Evolutionary conservation across 2,797 vertebrate species (phyloP), one percentile per base, ranked within the genome.

Genomic region (Pseudochirops cupreus): DNA sequence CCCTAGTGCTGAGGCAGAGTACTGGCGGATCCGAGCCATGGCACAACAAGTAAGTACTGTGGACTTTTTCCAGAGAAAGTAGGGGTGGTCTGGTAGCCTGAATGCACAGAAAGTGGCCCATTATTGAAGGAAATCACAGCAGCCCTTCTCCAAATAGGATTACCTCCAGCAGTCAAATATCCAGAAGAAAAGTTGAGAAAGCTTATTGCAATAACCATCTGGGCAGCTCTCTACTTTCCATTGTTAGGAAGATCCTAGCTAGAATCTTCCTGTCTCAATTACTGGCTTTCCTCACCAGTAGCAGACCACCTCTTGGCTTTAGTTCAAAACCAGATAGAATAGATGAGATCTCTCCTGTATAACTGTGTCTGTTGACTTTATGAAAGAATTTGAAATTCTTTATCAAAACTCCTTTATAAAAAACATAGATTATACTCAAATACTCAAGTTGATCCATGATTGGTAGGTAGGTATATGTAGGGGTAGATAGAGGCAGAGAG

Each of bases 11-110:
- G 99, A 99, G 98, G 99, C 99, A 0, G 99, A 99, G 95, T 99
- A 99, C 98, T 99, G 99, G 99, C 99, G 99, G 98, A 99, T 99
- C 98, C 99, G 99, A 97, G 99, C 99, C 33, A 99, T 99, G 99
- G 99, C 99, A 24, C 99, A 99, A 93, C 99, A 99, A 99, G 99
- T 99, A 98, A 97, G 96, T 62, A 18, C 11, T 21, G 55, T 56
- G 91, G 33, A 21, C 18, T 56, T 39, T 52, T 56, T 55, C 91
- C 54, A 56, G 9, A 87, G 10, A 87, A 87, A 39, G 9, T 26
- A 11, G 9, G 10, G 74, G 21, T 82, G 39, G 29, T 82, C 39
- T 24, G 39, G 14, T 21, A 82, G 39, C n/a, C 74, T 26, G 11
- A 26, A 31, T 26, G 24, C 39, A 46, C 13, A 26, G 24, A 87